Evolutionary conservation across 2,888 invertebrate genomes (phyloP), one percentile per base, ranked within the genome.

Genomic region (Polietes domitor): DNA sequence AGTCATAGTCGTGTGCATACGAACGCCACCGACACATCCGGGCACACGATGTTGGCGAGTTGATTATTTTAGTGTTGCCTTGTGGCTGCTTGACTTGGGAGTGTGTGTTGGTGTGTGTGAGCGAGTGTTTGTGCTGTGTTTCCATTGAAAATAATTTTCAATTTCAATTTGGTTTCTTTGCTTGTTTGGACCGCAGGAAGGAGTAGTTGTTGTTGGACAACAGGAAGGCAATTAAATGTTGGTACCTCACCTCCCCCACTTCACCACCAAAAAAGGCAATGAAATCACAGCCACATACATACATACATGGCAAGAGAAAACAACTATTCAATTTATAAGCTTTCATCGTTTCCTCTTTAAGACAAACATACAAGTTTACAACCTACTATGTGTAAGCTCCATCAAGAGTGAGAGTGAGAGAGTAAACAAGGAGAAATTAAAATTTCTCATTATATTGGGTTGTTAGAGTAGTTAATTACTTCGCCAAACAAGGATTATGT

Each of bases 81-180:
- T 32, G 7, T 63, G 28, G 17, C 19, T 19, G n/a, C 17, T n/a
- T 32, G 9, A n/a, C n/a, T n/a, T n/a, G 28, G 9, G 61, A 1
- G 37, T 9, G 10, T 10, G 24, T 28, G 37, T 37, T 1, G 21
- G 26, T 50, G 17, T 68, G 12, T 50, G 73, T 24, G 21, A 58
- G 21, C 41, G 47, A 15, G n/a, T 19, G 50, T 55, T 41, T 17
- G 21, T 41, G 28, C 61, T 53, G 50, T 15, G 28, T 26, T 63
- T 19, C 17, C 63, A 76, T 68, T 47, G 32, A 75, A 71, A 63
- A 37, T 32, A 47, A 63, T 78, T 75, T 61, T 41, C 53, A 82
- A 75, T 78, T 58, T 71, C 53, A 71, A 72, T 72, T 72, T 55
- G 19, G 12, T 41, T 17, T 41, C 12, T 65, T 17, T 37, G 19